phyloP scores from a whole-genome alignment of 2,888 invertebrate species.

The Ethmia dodecea region DNA sequence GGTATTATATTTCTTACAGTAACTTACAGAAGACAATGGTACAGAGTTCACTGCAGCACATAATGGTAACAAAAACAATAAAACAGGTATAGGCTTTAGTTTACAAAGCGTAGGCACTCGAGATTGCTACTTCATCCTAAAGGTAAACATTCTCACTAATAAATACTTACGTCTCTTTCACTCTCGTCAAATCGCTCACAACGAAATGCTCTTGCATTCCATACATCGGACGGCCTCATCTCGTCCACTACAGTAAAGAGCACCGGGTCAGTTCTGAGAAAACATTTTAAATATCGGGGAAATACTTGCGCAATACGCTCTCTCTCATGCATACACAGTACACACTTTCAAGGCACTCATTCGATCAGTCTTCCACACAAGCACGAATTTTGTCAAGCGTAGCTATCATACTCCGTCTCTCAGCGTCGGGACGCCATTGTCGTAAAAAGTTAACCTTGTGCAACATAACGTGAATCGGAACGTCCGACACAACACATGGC shows the following conservation, averaged over 20 bases:
- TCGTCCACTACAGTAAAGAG: constrained; percentile 63
- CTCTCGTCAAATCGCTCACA: constrained; percentile 34
- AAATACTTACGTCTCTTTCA: constrained; percentile 63
- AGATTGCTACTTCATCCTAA: constrained; percentile 74
- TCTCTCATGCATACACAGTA: too few relatives aligned
- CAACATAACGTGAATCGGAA: constrained; percentile 70
- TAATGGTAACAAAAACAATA: constrained; percentile 76
- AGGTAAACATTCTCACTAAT: constrained; percentile 72
- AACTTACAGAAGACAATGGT: constrained; percentile 64
- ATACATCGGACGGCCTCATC: constrained; percentile 66
- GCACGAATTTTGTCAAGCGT: constrained; percentile 42
- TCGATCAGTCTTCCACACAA: constrained; percentile 58
- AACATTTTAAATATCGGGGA: constrained; percentile 44
- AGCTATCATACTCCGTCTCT: constrained; percentile 46
- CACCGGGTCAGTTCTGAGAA: constrained; percentile 73
- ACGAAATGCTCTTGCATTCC: constrained; percentile 38
- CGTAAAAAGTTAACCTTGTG: constrained; percentile 71
- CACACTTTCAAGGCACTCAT: constrained; percentile 49
- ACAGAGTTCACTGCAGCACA: constrained; percentile 54
- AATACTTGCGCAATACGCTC: constrained; percentile 49
- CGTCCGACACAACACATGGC: constrained; percentile 75
- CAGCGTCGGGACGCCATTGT: constrained; percentile 38
- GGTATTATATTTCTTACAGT: constrained; percentile 68
- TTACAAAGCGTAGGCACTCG: constrained; percentile 78
- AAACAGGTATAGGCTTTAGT: constrained; percentile 69